Conservation (phyloP, 2,113 vertebrate species). For the Columbina picui region DNA sequence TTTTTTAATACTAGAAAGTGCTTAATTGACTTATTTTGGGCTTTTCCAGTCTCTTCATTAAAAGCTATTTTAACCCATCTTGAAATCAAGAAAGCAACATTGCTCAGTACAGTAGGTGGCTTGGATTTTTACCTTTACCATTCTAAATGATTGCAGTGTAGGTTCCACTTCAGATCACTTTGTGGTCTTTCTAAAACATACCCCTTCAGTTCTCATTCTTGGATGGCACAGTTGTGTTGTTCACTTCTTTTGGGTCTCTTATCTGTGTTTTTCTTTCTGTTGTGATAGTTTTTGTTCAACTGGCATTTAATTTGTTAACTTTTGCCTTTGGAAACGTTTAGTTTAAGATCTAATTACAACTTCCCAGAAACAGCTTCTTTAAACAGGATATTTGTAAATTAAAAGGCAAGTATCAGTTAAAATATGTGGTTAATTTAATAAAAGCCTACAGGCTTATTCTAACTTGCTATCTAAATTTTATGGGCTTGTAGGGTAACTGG, state of each 20-base stretch:
- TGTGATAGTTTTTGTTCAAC: neutral
- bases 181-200: neutral
- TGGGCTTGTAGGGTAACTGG: neutral
- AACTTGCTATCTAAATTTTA: neutral
- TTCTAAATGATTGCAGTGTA: neutral
- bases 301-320: neutral
- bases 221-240: neutral
- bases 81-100: neutral
- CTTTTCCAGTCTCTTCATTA: neutral
- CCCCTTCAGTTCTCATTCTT: neutral
- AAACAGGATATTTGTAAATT: neutral
- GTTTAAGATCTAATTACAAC: neutral
- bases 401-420: neutral
- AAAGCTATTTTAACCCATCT: neutral
- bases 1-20: neutral
- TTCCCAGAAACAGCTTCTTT: neutral
- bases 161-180: neutral
- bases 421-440: neutral
- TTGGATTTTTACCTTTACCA: neutral
- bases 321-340: neutral
- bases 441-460: neutral
- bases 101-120: neutral
- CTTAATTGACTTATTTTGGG: neutral
- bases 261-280: neutral
- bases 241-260: neutral